Base-by-base conservation (phyloP, 1,140 invertebrate genomes). In the Drosophila sucinea region DNA sequence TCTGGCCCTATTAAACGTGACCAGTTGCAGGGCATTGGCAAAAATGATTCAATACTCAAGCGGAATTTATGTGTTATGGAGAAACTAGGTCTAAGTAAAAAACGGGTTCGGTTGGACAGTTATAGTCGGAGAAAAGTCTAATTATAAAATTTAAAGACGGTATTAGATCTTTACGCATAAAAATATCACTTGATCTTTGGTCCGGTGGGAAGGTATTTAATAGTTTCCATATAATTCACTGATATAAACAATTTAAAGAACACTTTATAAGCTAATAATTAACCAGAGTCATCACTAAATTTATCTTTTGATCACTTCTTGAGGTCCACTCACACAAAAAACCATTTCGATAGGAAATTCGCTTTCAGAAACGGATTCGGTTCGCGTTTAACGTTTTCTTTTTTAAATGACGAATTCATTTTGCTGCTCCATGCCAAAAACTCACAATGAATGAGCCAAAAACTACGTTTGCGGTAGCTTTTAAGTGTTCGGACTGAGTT, bases 311-410 rank as follows among this genome's bases (percentile, higher is more conserved):
- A 10, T 38, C 44, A 51, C 23, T 51, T 27, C 3, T 38, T 23
- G 29, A 60, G 17, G 7, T 40, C 3, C 47, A 87, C 83, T 87
- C 57, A 87, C 83, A 87, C 62, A 41, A 89, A 87, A 60, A 87
- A 54, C 83, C 83, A 87, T 30, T 89, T 87, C 1, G 83, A 87
- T 11, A 87, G 61, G 40, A 87, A 56, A 33, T 87, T 87, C 23
- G 83, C 83, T 35, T 67, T 62, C n/a, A 61, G 40, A 54, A 77
- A 89, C 4, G 83, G 83, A 80, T 87, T 87, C n/a, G 73, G 30
- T 47, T 77, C 67, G 33, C 83, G 84, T 67, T 77, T 71, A 25
- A 55, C 23, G 40, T 61, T 71, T 10, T 60, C 33, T 10, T 69
- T 62, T 6, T 70, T 80, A 10, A 27, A 27, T 8, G 76, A 69